phyloP scores from a whole-genome alignment of 2,888 invertebrate genomes.

The Amiota mariae region DNA sequence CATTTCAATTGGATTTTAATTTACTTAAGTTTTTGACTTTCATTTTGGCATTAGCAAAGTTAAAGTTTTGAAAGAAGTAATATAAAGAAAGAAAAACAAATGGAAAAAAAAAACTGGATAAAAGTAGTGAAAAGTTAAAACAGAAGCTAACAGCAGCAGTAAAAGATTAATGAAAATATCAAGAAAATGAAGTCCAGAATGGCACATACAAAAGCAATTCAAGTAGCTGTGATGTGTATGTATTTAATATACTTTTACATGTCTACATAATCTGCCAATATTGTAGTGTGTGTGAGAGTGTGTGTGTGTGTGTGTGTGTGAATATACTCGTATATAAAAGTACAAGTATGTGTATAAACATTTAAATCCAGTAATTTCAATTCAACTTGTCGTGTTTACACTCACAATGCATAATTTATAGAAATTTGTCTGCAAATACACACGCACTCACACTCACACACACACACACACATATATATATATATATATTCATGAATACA shows the following conservation, averaged over 20 bases:
- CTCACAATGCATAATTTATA: conserved; percentile 68
- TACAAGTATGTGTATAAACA: conserved; percentile 36
- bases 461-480: conserved; percentile 23
- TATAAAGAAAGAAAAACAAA: not conserved
- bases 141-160: not conserved
- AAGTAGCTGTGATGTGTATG: not conserved
- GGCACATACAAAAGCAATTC: conserved; percentile 1
- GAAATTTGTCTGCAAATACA: conserved; percentile 63
- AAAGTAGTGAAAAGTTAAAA: not conserved
- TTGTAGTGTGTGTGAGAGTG: not conserved
- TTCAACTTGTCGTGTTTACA: conserved; percentile 68
- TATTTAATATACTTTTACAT: conserved; percentile 11
- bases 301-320: not conserved
- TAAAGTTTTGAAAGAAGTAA: not conserved
- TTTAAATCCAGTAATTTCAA: conserved; percentile 66
- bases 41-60: too few relatives aligned
- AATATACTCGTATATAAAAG: conserved; percentile 1
- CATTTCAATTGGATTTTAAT: too few relatives aligned
- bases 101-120: not conserved
- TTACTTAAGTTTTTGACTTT: too few relatives aligned
- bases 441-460: conserved; percentile 29
- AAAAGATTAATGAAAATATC: conserved; percentile 4
- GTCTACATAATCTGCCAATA: not conserved
- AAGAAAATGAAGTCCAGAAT: not conserved
- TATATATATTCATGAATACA: conserved; percentile 1